A percentile compares a stretch with the other conserved stretches of the same genome.
phyloP scores from a whole-genome alignment of 2,888 invertebrate genomes.

The Hydrotaea cyrtoneurina region DNA sequence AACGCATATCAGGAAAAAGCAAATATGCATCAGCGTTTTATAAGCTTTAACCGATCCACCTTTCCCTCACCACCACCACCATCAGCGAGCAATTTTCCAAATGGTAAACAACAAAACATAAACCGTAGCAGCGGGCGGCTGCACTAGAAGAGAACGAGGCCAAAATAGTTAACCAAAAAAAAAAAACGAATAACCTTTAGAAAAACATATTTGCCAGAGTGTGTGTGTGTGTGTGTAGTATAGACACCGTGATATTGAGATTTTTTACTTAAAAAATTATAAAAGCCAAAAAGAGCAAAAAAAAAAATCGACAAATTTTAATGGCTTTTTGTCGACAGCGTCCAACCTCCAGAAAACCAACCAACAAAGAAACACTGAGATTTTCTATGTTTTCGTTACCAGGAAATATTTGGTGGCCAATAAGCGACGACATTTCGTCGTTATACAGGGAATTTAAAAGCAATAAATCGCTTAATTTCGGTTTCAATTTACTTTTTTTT shows the following conservation, averaged over 20 bases:
- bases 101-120: constrained; percentile 46
- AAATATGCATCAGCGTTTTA: constrained; percentile 67
- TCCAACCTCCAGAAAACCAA: too few species aligned
- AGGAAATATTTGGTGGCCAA: not conserved
- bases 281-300: not conserved
- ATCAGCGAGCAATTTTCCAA: constrained; percentile 44
- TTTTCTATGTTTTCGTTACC: not conserved
- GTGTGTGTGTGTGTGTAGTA: too few species aligned
- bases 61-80: not conserved
- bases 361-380: not conserved
- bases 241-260: not conserved
- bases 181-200: not conserved
- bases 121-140: too few species aligned
- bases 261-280: constrained; percentile 37
- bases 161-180: not conserved
- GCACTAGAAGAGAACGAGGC: not conserved
- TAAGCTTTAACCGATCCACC: constrained; percentile 55
- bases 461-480: not conserved
- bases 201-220: not conserved
- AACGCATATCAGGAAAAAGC: constrained; percentile 14
- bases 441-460: not conserved
- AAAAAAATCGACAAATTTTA: not conserved
- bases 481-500: not conserved
- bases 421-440: not conserved
- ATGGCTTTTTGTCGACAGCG: not conserved